Evolutionary conservation across 2,888 invertebrate genomes (phyloP).

Genomic region (Caprella mutica): DNA sequence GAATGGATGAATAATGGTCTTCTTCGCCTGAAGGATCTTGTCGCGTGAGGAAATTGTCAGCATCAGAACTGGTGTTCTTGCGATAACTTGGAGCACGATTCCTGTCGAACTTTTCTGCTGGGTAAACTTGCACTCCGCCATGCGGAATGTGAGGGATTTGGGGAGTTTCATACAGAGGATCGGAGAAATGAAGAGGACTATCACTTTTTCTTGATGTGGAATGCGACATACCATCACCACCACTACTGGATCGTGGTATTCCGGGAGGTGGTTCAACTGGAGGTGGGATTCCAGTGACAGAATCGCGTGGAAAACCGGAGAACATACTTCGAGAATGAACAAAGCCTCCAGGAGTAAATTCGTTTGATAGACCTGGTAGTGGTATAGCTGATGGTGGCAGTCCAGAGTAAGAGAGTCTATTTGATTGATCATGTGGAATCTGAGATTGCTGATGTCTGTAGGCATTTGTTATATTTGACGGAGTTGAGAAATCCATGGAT

Average conservation of each 20-base stretch:
- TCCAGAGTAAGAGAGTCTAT: neutral
- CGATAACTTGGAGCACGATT: neutral
- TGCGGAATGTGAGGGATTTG: constrained; percentile 5
- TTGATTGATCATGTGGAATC: too few relatives aligned
- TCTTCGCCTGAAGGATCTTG: constrained; percentile 18
- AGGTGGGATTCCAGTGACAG: constrained; percentile 1
- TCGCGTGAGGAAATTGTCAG: constrained; percentile 1
- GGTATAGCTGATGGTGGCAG: constrained; percentile 4
- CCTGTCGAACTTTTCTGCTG: too few relatives aligned
- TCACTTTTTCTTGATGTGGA: neutral
- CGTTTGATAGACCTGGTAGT: neutral
- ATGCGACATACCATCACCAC: constrained; percentile 1
- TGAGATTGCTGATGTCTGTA: too few relatives aligned
- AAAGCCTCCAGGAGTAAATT: constrained; percentile 10
- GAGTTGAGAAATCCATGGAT: too few relatives aligned
- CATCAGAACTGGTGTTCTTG: neutral
- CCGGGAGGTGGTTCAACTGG: constrained; percentile 5
- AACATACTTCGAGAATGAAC: constrained; percentile 1
- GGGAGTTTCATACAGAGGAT: constrained; percentile 6
- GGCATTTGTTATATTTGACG: too few relatives aligned
- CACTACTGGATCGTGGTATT: constrained; percentile 2
- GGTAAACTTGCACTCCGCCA: too few relatives aligned
- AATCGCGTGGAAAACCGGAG: constrained; percentile 9
- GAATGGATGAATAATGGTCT: constrained; percentile 33
- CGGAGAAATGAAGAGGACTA: constrained; percentile 5